These are phyloP conservation scores for Catalaphyllia jardinei DNA, from an alignment of 64 coral and sea anemone genomes.

Conservation along the genomic window DNA sequence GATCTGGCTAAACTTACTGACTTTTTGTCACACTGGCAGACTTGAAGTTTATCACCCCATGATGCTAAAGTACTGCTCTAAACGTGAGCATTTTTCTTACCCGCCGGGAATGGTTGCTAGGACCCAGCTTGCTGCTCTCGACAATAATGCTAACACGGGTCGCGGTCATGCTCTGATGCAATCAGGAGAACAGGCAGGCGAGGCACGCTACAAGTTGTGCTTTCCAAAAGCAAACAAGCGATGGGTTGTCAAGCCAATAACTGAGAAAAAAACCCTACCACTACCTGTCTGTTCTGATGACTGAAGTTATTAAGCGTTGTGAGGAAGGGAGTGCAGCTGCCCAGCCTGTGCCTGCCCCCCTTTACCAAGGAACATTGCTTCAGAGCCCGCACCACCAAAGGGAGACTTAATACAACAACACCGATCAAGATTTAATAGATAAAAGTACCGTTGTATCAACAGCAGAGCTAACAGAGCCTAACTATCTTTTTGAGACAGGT, in stretches of 20 bases:
- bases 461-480: no score
- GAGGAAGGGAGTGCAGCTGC: no score
- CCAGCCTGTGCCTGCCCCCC: no score
- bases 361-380: no score
- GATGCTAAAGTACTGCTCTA: constrained; percentile 26
- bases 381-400: no score
- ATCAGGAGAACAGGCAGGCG: constrained; percentile 5
- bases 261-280: neutral
- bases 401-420: no score
- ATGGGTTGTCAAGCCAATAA: constrained; percentile 34
- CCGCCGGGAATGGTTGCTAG: constrained; percentile 7
- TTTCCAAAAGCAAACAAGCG: constrained; percentile 28
- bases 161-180: neutral
- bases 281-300: no score
- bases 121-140: constrained; percentile 17
- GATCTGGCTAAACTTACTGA: constrained; percentile 6
- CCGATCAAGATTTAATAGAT: no score
- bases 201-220: constrained; percentile 13
- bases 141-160: neutral
- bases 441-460: no score
- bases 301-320: no score
- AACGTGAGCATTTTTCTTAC: constrained; percentile 24
- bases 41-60: neutral
- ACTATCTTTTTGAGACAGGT: no score
- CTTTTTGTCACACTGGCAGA: constrained; percentile 22